phyloP scores from a whole-genome alignment of 2,888 invertebrate species.

The Tetrapedia diversipes region DNA sequence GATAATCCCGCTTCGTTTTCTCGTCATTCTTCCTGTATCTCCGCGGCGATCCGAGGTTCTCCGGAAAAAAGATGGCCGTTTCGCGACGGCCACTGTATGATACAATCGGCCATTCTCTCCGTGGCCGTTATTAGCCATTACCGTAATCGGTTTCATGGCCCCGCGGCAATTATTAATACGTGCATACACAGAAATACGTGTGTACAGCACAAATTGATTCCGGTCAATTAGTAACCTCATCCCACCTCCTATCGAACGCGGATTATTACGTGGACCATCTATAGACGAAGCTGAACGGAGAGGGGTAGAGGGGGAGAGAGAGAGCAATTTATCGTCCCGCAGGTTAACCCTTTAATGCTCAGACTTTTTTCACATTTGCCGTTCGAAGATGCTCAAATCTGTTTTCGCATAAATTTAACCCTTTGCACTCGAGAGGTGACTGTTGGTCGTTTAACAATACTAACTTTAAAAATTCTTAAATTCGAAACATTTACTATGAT shows the following conservation, averaged over 20 bases:
- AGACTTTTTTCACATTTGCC: too few species aligned
- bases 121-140: constrained; percentile 11
- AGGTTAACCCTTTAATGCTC: too few species aligned
- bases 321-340: constrained; percentile 26
- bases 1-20: too few species aligned
- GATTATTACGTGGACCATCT: constrained; percentile 44
- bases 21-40: not conserved
- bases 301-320: constrained; percentile 1
- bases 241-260: constrained; percentile 22
- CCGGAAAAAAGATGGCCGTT: too few species aligned
- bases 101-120: constrained; percentile 21
- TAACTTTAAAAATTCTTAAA: too few species aligned
- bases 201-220: constrained; percentile 54
- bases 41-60: not conserved
- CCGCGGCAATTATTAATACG: constrained; percentile 48
- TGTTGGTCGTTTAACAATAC: too few species aligned
- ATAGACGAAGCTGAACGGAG: constrained; percentile 41
- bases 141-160: constrained; percentile 39
- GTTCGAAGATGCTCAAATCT: too few species aligned
- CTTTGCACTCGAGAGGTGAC: too few species aligned
- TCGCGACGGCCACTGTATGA: not conserved
- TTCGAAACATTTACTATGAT: too few species aligned
- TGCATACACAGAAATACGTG: constrained; percentile 44
- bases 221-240: constrained; percentile 47
- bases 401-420: too few species aligned